Percentiles rank a stretch among this genome's conserved stretches.
These are phyloP conservation scores for Athetis lepigone DNA, from an alignment of 2,888 invertebrate genomes.

Conservation along the genomic window DNA sequence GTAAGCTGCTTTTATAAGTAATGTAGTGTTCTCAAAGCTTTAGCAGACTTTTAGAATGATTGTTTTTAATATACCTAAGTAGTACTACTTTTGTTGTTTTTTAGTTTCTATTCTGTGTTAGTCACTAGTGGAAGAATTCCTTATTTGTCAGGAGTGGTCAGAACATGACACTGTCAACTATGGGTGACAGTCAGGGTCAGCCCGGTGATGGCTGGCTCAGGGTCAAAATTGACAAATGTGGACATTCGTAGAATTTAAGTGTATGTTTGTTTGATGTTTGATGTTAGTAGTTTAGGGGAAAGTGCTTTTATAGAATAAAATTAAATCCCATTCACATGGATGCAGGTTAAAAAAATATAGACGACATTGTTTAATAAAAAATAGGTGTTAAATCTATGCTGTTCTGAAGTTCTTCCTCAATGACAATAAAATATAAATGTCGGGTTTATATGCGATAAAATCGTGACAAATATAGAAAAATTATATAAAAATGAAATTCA, in stretches of 20 bases:
- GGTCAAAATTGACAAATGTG: slow-evolving; percentile 29
- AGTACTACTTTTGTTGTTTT: slow-evolving; percentile 68
- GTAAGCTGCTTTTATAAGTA: slow-evolving; percentile 75
- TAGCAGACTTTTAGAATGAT: slow-evolving; percentile 80
- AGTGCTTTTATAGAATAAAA: slow-evolving; percentile 87
- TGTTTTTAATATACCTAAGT: slow-evolving; percentile 74
- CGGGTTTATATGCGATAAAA: slow-evolving; percentile 47
- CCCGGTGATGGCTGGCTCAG: neutral
- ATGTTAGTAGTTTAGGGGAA: slow-evolving; percentile 85
- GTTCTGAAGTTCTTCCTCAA: slow-evolving; percentile 54
- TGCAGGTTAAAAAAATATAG: slow-evolving; percentile 62
- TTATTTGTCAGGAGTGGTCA: slow-evolving; percentile 36
- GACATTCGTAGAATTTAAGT: slow-evolving; percentile 44
- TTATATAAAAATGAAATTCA: slow-evolving; percentile 14
- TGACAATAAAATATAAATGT: slow-evolving; percentile 55
- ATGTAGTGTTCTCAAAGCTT: slow-evolving; percentile 82
- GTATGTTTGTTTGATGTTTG: slow-evolving; percentile 87
- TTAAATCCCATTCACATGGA: slow-evolving; percentile 66
- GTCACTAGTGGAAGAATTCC: slow-evolving; percentile 58
- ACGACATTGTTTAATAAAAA: slow-evolving; percentile 51
- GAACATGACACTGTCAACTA: neutral
- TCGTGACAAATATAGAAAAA: slow-evolving; percentile 39
- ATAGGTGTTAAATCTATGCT: slow-evolving; percentile 54
- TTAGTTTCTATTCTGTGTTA: slow-evolving; percentile 73
- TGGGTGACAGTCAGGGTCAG: neutral